Conservation (phyloP, 1,140 invertebrate genomes). For the honey bee (Apis mellifera) region Amel_HAv3.1 CM009934.2:4838501-4839000, state of each 20-base stretch:
- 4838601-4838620: constrained; percentile 81
- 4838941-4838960: constrained; percentile 32
- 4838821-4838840: constrained; percentile 36
- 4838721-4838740: constrained; percentile 30
- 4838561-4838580: constrained; percentile 82
- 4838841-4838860: constrained; percentile 20
- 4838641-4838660: constrained; percentile 47
- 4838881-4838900: constrained; percentile 19
- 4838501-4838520: constrained; percentile 83
- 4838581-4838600: constrained; percentile 80
- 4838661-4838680: constrained; percentile 75
- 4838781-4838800: constrained; percentile 56
- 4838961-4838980: constrained; percentile 17
- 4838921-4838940: constrained; percentile 27
- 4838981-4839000: constrained; percentile 13
- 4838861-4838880: constrained; percentile 32
- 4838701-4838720: constrained; percentile 47
- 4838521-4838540: constrained; percentile 77
- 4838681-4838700: constrained; percentile 29
- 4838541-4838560: constrained; percentile 81
- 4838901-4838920: constrained; percentile 34
- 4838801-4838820: constrained; percentile 52
- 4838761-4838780: constrained; percentile 55
- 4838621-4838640: constrained; percentile 71
- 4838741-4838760: constrained; percentile 56